phyloP scores from a whole-genome alignment of 1,140 invertebrate species.

The Papilio helenus region DNA sequence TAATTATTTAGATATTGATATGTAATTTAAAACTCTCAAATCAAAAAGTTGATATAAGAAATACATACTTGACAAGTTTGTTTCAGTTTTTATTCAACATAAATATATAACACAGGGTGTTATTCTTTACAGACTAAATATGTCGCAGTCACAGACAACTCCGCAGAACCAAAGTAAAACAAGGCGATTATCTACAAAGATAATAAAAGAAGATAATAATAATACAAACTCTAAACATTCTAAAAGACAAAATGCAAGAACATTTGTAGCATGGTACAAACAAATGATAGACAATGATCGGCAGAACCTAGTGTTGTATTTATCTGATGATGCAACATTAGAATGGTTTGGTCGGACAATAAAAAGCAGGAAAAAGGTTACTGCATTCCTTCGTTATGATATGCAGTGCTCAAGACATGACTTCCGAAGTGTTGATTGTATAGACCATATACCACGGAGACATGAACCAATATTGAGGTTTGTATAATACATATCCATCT shows the following conservation, averaged over 20 bases:
- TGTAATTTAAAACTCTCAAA: background rate
- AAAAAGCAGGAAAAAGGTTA: constrained; percentile 80
- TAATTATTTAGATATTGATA: background rate
- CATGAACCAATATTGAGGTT: constrained; percentile 62
- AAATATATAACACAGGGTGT: background rate
- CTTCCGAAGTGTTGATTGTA: constrained; percentile 70
- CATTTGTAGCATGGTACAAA: constrained; percentile 76
- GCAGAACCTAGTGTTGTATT: constrained; percentile 72
- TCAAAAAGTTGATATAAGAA: no score
- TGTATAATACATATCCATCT: constrained; percentile 41
- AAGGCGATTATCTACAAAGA: constrained; percentile 36
- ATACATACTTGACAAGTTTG: background rate
- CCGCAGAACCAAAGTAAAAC: constrained; percentile 48
- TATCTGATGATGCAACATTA: constrained; percentile 81
- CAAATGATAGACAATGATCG: constrained; percentile 75
- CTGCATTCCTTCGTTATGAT: constrained; percentile 72
- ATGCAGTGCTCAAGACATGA: constrained; percentile 77
- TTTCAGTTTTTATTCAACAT: background rate
- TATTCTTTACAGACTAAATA: constrained; percentile 50
- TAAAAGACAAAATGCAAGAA: constrained; percentile 62
- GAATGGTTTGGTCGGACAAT: constrained; percentile 85
- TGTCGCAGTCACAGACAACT: constrained; percentile 59
- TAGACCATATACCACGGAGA: constrained; percentile 66
- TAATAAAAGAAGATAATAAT: constrained; percentile 52
- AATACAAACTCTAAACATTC: constrained; percentile 52